Evolutionary conservation across 2,888 invertebrate genomes (phyloP), one percentile per base, ranked within the genome.

Genomic region (Drosophila siamana): DNA sequence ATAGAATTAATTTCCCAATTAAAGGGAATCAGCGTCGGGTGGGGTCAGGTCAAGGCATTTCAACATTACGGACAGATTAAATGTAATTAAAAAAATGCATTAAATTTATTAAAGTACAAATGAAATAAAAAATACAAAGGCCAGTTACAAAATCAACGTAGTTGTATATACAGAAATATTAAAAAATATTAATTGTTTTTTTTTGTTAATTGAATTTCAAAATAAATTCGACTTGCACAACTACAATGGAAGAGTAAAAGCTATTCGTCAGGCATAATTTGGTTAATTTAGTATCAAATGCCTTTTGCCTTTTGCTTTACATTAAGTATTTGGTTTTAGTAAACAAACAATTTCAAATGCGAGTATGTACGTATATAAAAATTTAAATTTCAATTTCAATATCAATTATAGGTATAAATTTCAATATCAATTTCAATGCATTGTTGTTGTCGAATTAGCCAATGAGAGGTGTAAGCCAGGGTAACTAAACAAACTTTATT

Each of bases 151-250:
- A 67, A 60, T 28, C 47, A 51, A 50, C 30, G 6, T 55, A 57
- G 28, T 56, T 36, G 54, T 82, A 77, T 78, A 63, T 81, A 82
- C 67, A 70, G 46, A 74, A 66, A 78, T 33, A 65, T 55, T 22
- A 13, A 54, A 56, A 26, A 26, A 33, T 24, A 48, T n/a, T 33
- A n/a, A 4, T 33, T 68, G 26, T 28, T 26, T 55, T 24, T 46
- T 30, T 5, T 36, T 38, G 3, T 13, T 19, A 11, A 15, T 28
- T 11, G 9, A 59, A 28, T 74, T 48, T 16, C 61, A 64, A 69
- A 73, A 33, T 33, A 8, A 68, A 65, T 48, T 70, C 66, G 48
- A 80, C 78, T 86, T 83, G 83, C 86, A 83, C 66, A 86, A 77
- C 86, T 83, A 84, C 83, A 86, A 84, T 63, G 43, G 11, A 60